Base-by-base conservation (phyloP, 2,888 invertebrate species). In the Gibbula magus region DNA sequence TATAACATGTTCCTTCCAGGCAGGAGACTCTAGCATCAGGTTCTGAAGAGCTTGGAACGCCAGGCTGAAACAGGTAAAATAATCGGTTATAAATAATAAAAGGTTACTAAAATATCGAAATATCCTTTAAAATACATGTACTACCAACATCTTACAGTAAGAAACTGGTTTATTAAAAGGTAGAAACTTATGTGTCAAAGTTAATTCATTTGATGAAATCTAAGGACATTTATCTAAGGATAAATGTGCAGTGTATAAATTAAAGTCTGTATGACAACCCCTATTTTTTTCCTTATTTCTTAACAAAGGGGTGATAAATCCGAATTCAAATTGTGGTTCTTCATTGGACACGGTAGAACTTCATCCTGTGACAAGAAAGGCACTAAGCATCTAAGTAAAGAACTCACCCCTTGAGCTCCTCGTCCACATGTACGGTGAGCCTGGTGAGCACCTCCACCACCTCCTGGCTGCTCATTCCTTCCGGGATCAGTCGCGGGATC, bases 371-470 rank as follows among this genome's bases (percentile, higher is more conserved):
- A 54, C n/a, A 20, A 54, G 22, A 54, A 20, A 54, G 22, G 8
- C 20, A 56, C 1, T 54, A n/a, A 10, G 3, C n/a, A 54, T 2
- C 10, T 2, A 54, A 5, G 2, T 54, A 56, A 5, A 13, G 20
- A 4, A 86, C 91, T 86, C 86, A 91, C 92, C 96, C 97, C 39
- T 98, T 95, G 78, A 99, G 94, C 93, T 99, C 99, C 92, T 99
- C 99, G 89, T 99, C 99, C 96, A 99, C 97, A 92, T 99, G 99
- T 0, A 99, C 97, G 0, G 99, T 99, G 70, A 99, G 95, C 5
- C 99, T 95, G 54, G 97, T 96, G 3, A 99, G 94, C 85, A 99
- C 94, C 90, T 99, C 99, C 3, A 99, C 97, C 80, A 99, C 94
- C 93, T 99, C 99, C 51, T 96, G 95, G 16, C 97, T 95, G 20